Base-by-base conservation (phyloP, 2,797 vertebrate genomes). In the Novumbra hubbsi region DNA sequence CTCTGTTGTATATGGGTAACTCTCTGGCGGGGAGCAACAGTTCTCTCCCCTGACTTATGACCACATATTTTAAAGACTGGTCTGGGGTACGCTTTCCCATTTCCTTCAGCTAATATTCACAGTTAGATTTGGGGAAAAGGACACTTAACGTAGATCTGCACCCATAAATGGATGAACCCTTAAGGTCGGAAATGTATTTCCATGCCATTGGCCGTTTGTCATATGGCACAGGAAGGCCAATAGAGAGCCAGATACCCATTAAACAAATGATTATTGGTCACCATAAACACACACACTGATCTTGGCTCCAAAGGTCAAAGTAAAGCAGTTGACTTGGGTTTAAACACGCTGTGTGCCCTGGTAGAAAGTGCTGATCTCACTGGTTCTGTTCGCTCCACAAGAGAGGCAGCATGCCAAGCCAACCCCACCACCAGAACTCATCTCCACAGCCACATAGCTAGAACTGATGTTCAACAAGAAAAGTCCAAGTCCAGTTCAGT, bases 241-340 rank as follows among this genome's bases (percentile, higher is more conserved):
- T 7, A 24, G 72, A 68, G 34, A 73, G 45, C 52, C 60, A 63
- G 60, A 63, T 63, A 45, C 41, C 6, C 41, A 45, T 45, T 45
- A 45, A 45, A 45, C 41, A 1, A 45, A 45, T 45, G 41, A 45
- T 45, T 45, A 45, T 12, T 45, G 41, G 12, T 45, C 41, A 45
- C 57, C 24, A 41, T 32, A 52, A 49, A 41, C 69, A 28, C 28
- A 21, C 63, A 70, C 72, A 83, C 73, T 63, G 75, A 77, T 87
- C 81, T 71, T 90, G 28, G 87, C 88, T 89, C 85, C 88, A 91
- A 92, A 91, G 89, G 86, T 91, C 87, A 81, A 2, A 60, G 52
- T 72, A 62, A 78, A 50, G 74, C 72, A 82, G 86, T 82, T 85
- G 79, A 85, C 86, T 82, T 80, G 81, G 76, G 68, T 30, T 72